A percentile compares a stretch with the other conserved stretches of the same genome.
These are phyloP conservation scores for Limnodromus scolopaceus DNA, from an alignment of 2,797 vertebrate species.

Conservation along the genomic window DNA sequence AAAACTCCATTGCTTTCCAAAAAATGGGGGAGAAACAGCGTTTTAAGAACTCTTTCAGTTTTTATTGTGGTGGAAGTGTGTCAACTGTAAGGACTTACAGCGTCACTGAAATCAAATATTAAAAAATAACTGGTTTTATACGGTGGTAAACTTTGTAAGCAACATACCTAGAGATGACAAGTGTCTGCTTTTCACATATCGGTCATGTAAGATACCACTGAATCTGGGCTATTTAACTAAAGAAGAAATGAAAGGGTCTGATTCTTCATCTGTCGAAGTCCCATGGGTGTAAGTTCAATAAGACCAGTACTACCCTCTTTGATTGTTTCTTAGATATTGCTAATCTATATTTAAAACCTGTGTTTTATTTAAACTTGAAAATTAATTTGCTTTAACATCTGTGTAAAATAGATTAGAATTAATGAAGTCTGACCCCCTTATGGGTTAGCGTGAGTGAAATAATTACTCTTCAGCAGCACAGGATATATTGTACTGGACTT, in stretches of 20 bases:
- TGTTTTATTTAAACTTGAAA: constrained; percentile 62
- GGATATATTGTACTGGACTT: constrained; percentile 23
- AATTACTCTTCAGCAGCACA: constrained; percentile 45
- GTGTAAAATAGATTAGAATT: constrained; percentile 53
- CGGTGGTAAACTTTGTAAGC: not conserved
- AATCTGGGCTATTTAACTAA: not conserved
- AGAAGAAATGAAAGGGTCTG: not conserved
- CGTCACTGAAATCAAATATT: not conserved
- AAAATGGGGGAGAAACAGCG: not conserved
- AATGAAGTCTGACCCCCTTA: constrained; percentile 69
- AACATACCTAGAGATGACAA: not conserved
- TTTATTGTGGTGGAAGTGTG: not conserved
- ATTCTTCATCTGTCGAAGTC: not conserved
- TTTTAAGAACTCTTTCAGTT: not conserved
- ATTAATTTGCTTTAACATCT: constrained; percentile 51
- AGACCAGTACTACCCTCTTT: not conserved
- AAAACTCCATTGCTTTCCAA: not conserved
- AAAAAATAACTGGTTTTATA: not conserved
- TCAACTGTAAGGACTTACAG: not conserved
- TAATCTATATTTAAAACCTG: constrained; percentile 49
- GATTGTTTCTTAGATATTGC: constrained; percentile 23
- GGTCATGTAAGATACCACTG: not conserved
- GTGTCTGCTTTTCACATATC: not conserved
- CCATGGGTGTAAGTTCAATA: not conserved
- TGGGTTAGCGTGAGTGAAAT: constrained; percentile 3